Evolutionary conservation across 2,113 vertebrate species (phyloP), one percentile per base, ranked within the genome.

Genomic region (Oostethus manadensis): DNA sequence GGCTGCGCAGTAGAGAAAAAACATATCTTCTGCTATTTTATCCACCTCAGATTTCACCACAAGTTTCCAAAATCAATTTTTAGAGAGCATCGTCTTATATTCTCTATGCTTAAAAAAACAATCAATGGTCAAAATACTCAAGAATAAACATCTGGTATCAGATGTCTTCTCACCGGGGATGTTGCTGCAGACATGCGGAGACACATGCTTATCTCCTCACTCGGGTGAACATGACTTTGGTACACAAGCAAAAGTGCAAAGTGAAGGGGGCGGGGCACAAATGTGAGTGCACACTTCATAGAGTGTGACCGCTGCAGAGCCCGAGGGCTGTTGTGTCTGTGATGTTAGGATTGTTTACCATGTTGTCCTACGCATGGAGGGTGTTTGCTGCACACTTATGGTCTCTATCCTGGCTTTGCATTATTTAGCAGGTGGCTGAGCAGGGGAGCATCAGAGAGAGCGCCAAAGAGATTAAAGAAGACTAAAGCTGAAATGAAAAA

Each of bases 161-260:
- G 72, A 85, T 77, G 70, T 89, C 82, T 75, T 84, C 84, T 90
- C 85, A 81, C 75, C 63, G 38, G 86, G 85, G 86, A 88, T 84
- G 51, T 69, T 66, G 85, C 84, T 66, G 68, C 71, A 82, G 84
- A 85, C 57, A 71, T 64, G 64, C 84, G 66, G 68, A 81, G 84
- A 86, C 57, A 72, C 66, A 62, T 86, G 66, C 79, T 82, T 83
- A 81, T 89, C 83, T 90, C 88, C 91, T 89, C 87, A 83, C 73
- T 50, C 50, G 69, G 75, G 72, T 78, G 57, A 50, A 60, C 79
- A 60, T 85, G 80, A 85, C 84, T 81, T 88, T 84, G 74, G 76
- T 78, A 80, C 54, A 62, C 70, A 64, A 73, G 63, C 42, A 56
- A 65, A 62, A 18, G 20, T 43, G 15, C 48, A 29, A 70, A 60